Conservation (phyloP, 2,888 invertebrate species). For the Morpho achilles region DNA sequence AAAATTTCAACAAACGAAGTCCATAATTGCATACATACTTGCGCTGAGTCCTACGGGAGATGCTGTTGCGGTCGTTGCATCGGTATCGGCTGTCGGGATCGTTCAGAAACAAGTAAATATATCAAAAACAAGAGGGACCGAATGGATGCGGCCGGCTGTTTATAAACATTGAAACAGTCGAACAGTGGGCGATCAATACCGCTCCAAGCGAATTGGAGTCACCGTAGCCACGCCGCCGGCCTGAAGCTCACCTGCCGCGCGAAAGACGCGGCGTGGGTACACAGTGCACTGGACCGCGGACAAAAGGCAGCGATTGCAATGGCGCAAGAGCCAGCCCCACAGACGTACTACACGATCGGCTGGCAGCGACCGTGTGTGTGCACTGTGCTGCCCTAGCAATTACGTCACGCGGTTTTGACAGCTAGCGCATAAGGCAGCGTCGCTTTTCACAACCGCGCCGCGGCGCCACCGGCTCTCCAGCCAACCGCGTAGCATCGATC, state of each 20-base stretch:
- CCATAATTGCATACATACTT: constrained; percentile 58
- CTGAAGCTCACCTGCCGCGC: constrained; percentile 58
- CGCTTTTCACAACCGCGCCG: constrained; percentile 32
- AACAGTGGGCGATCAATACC: constrained; percentile 61
- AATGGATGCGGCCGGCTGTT: constrained; percentile 69
- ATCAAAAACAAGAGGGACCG: constrained; percentile 61
- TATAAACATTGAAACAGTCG: constrained; percentile 70
- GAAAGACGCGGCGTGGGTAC: constrained; percentile 41
- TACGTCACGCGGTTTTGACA: constrained; percentile 67
- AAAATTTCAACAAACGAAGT: constrained; percentile 33
- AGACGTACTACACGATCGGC: constrained; percentile 60
- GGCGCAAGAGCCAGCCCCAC: constrained; percentile 38
- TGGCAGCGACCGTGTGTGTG: constrained; percentile 59
- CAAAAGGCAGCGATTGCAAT: constrained; percentile 41
- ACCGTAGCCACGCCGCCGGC: constrained; percentile 50
- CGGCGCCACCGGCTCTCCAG: constrained; percentile 50
- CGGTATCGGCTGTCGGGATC: constrained; percentile 48
- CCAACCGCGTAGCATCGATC: constrained; percentile 33
- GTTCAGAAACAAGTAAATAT: constrained; percentile 45
- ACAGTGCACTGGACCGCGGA: constrained; percentile 44
- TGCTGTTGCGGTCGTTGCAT: constrained; percentile 46
- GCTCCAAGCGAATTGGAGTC: constrained; percentile 45
- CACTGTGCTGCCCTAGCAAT: constrained; percentile 47
- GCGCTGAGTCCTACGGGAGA: constrained; percentile 45
- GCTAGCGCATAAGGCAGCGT: constrained; percentile 37